Percentiles rank a stretch among this genome's conserved stretches.
Conservation (phyloP, 2,797 vertebrate genomes). For the Silurus aristotelis region DNA sequence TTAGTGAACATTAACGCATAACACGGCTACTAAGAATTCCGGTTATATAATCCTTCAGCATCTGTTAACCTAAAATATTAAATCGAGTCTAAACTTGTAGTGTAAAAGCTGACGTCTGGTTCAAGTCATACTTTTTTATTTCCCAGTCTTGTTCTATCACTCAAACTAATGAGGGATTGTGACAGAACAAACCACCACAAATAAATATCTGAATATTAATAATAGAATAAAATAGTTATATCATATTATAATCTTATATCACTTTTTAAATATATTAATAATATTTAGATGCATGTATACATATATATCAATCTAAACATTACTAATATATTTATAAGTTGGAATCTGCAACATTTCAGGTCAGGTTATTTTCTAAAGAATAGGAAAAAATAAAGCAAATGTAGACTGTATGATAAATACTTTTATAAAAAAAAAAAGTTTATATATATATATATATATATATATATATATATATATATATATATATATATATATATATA, state of each 20-base stretch:
- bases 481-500: too few species aligned
- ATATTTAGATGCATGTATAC: neutral
- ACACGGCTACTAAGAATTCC: neutral
- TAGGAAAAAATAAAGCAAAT: neutral
- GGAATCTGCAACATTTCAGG: neutral
- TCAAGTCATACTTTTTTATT: neutral
- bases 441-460: too few species aligned
- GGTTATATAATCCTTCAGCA: neutral
- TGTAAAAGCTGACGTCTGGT: neutral
- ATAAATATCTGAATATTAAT: neutral
- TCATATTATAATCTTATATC: too few species aligned
- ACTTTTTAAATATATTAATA: neutral
- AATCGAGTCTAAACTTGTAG: neutral
- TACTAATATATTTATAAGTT: too few species aligned
- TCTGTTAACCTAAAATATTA: constrained; percentile 6
- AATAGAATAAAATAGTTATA: neutral
- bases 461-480: too few species aligned
- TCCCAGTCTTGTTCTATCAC: neutral
- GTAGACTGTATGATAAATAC: neutral
- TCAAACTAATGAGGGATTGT: neutral
- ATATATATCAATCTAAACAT: too few species aligned
- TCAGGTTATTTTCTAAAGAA: neutral
- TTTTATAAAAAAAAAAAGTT: too few species aligned
- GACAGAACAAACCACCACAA: neutral
- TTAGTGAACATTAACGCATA: constrained; percentile 28